These are phyloP conservation scores for Hedychridium roseum DNA, from an alignment of 2,888 invertebrate genomes.

Conservation along the genomic window DNA sequence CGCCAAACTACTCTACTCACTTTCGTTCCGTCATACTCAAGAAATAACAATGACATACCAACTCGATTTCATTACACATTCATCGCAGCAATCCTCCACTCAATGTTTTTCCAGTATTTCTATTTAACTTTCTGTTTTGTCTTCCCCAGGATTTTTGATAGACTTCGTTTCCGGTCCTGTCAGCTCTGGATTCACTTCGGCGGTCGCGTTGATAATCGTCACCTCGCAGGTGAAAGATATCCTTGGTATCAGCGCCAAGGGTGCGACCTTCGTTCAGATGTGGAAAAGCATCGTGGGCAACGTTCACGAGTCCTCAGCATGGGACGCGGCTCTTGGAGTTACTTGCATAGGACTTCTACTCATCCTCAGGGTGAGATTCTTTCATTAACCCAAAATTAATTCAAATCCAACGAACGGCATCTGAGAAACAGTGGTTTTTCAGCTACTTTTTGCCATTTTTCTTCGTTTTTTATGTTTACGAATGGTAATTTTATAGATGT, in stretches of 20 bases:
- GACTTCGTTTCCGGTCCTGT: slow-evolving; percentile 92
- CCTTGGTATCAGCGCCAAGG: slow-evolving; percentile 76
- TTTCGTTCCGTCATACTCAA: too few relatives aligned
- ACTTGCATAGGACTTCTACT: slow-evolving; percentile 79
- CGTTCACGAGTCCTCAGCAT: slow-evolving; percentile 71
- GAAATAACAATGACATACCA: background rate
- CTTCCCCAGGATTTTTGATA: slow-evolving; percentile 76
- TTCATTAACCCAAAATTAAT: too few relatives aligned
- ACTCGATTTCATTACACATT: background rate
- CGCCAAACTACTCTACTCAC: too few relatives aligned
- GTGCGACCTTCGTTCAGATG: slow-evolving; percentile 80
- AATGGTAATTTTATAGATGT: slow-evolving; percentile 67
- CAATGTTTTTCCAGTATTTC: too few relatives aligned
- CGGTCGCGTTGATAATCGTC: slow-evolving; percentile 87
- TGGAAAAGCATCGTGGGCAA: slow-evolving; percentile 77
- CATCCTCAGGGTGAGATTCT: slow-evolving; percentile 75
- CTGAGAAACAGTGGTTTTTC: too few relatives aligned
- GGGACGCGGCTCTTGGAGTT: slow-evolving; percentile 81
- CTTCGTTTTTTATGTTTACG: too few relatives aligned
- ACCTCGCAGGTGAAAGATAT: slow-evolving; percentile 89
- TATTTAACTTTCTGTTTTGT: slow-evolving; percentile 2
- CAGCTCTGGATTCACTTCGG: slow-evolving; percentile 88
- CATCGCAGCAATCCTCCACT: too few relatives aligned
- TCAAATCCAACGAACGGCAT: too few relatives aligned
- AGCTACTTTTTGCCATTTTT: too few relatives aligned